These are phyloP conservation scores for Macropus fuliginosus DNA, from an alignment of 2,797 vertebrate genomes.

Conservation along the genomic window DNA sequence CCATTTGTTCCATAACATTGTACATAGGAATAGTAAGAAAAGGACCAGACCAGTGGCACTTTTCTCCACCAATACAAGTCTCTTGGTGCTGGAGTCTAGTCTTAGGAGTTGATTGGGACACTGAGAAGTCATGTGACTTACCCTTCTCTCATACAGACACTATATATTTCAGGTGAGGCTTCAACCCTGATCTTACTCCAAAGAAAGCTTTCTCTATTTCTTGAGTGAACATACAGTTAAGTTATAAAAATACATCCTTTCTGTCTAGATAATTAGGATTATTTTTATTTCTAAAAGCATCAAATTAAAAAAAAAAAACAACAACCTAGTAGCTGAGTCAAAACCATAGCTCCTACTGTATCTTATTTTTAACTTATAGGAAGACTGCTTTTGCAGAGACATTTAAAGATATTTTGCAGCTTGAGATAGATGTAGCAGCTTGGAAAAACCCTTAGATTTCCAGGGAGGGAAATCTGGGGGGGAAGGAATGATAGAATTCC, in stretches of 20 bases:
- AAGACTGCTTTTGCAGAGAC: constrained; percentile 12
- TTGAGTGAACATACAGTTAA: neutral
- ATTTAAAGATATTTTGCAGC: constrained; percentile 39
- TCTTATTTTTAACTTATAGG: neutral
- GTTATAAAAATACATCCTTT: neutral
- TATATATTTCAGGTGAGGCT: neutral
- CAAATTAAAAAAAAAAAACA: neutral
- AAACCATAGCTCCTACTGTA: neutral
- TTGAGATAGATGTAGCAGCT: neutral
- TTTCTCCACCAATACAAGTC: neutral
- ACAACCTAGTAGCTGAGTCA: neutral
- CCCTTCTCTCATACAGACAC: neutral
- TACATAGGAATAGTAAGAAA: neutral
- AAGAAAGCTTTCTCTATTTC: neutral
- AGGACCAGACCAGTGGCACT: neutral
- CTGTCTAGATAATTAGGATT: neutral
- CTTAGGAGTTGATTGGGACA: neutral
- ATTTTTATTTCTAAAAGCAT: neutral
- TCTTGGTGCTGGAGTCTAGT: neutral
- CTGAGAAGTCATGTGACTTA: neutral
- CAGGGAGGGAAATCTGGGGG: constrained; percentile 28
- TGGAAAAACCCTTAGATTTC: neutral
- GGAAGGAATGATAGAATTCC: neutral
- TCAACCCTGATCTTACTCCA: neutral
- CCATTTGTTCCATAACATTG: neutral